phyloP scores from a whole-genome alignment of 2,888 invertebrate genomes.

The Machimus atricapillus region DNA sequence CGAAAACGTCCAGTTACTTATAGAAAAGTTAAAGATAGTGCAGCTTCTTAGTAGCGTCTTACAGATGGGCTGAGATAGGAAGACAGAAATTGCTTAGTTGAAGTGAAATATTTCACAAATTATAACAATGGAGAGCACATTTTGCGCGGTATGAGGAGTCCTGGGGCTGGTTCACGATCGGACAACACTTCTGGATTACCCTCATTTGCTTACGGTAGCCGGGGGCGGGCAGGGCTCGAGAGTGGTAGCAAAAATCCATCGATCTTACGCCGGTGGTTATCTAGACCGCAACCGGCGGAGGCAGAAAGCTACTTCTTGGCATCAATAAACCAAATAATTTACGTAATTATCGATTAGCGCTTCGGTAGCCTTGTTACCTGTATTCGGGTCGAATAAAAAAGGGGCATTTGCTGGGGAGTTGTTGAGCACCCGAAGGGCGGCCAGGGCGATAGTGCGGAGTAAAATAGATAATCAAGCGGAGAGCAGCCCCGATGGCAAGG shows the following conservation, averaged over 20 bases:
- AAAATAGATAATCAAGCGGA: not conserved
- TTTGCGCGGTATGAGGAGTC: not conserved
- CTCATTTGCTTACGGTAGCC: not conserved
- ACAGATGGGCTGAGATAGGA: not conserved
- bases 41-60: not conserved
- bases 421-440: not conserved
- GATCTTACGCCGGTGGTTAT: slow-evolving; percentile 12
- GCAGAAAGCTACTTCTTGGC: not conserved
- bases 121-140: not conserved
- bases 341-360: slow-evolving; percentile 39
- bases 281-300: not conserved
- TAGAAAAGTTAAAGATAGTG: not conserved
- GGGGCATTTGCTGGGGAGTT: not conserved
- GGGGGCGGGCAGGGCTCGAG: not conserved
- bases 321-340: slow-evolving; percentile 38
- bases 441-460: not conserved
- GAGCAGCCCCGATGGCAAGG: slow-evolving; percentile 24
- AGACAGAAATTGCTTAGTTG: not conserved
- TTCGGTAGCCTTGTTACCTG: slow-evolving; percentile 42
- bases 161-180: slow-evolving; percentile 13
- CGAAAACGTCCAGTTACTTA: not conserved
- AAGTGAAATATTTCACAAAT: not conserved
- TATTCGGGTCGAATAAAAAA: not conserved
- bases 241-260: slow-evolving; percentile 6
- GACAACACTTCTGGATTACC: slow-evolving; percentile 16